A percentile compares a stretch with the other conserved stretches of the same genome.
phyloP scores from a whole-genome alignment of 1,140 invertebrate species.

The Chlorops oryzae region DNA sequence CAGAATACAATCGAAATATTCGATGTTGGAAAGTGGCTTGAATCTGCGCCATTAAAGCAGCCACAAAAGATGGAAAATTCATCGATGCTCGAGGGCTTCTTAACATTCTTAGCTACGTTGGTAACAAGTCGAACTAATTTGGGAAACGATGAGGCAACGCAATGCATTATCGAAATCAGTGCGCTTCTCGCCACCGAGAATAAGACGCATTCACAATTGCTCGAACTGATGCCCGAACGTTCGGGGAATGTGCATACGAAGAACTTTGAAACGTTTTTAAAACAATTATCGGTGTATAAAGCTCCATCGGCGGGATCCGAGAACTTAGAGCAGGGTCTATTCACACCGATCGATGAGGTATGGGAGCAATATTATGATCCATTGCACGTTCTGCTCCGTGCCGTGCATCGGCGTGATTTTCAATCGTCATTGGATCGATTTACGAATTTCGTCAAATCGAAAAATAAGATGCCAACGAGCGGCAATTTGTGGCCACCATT shows the following conservation, averaged over 20 bases:
- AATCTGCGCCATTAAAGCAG: conserved; percentile 61
- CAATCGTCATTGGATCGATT: conserved; percentile 89
- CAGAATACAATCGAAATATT: conserved; percentile 84
- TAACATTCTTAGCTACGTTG: conserved; percentile 86
- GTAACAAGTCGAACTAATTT: conserved; percentile 85
- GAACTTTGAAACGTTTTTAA: conserved; percentile 81
- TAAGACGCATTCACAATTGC: conserved; percentile 90
- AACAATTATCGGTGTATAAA: conserved; percentile 55
- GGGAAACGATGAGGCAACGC: conserved; percentile 64
- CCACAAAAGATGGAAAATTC: conserved; percentile 71
- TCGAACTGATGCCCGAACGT: conserved; percentile 91
- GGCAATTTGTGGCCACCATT: conserved; percentile 78
- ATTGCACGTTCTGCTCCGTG: conserved; percentile 81
- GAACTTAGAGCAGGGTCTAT: conserved; percentile 90
- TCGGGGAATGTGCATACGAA: conserved; percentile 84
- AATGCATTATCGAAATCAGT: conserved; percentile 86
- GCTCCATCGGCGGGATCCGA: conserved; percentile 54
- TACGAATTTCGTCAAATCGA: conserved; percentile 65
- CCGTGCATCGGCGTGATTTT: conserved; percentile 87
- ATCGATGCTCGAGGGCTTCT: conserved; percentile 86
- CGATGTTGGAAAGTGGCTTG: conserved; percentile 78
- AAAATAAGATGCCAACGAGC: conserved; percentile 60
- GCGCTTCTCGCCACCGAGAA: conserved; percentile 87
- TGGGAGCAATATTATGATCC: conserved; percentile 94
- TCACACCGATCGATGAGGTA: conserved; percentile 78